A percentile compares a stretch with the other conserved stretches of the same genome.
Conservation (phyloP, 2,888 invertebrate species). For the Drosophila incognita region DNA sequence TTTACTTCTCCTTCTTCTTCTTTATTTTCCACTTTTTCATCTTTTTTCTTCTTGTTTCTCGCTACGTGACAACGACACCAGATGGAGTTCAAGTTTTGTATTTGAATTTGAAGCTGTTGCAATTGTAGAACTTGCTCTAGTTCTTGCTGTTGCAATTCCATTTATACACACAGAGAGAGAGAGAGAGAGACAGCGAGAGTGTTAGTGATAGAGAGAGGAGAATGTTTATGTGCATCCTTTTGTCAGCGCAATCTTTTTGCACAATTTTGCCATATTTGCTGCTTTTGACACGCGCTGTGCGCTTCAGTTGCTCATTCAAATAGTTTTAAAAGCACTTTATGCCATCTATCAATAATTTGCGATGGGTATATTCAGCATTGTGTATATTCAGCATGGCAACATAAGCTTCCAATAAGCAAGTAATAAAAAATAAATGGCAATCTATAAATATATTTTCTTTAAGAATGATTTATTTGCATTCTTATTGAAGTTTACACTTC, state of each 20-base stretch:
- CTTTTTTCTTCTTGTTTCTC: conserved; percentile 7
- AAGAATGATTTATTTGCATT: background rate
- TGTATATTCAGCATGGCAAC: background rate
- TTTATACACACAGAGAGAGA: background rate
- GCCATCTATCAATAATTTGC: background rate
- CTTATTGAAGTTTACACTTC: background rate
- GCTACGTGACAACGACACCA: conserved; percentile 53
- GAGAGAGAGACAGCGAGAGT: background rate
- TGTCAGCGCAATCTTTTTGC: conserved; percentile 49
- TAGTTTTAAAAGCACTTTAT: conserved; percentile 40
- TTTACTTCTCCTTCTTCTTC: conserved; percentile 20
- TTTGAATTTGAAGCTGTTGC: conserved; percentile 33
- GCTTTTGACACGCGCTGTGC: conserved; percentile 68
- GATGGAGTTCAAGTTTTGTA: conserved; percentile 25
- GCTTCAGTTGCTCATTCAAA: conserved; percentile 31
- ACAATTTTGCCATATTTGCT: conserved; percentile 65
- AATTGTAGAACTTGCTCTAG: conserved; percentile 20
- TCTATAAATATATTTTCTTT: background rate
- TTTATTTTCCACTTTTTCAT: background rate
- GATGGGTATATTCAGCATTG: conserved; percentile 18
- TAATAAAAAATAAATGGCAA: background rate
- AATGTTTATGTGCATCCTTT: conserved; percentile 28
- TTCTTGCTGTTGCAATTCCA: conserved; percentile 26
- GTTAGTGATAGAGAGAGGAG: background rate
- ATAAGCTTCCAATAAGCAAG: background rate